Conservation (phyloP, 2,113 vertebrate genomes). For the Pseudorasbora parva region DNA sequence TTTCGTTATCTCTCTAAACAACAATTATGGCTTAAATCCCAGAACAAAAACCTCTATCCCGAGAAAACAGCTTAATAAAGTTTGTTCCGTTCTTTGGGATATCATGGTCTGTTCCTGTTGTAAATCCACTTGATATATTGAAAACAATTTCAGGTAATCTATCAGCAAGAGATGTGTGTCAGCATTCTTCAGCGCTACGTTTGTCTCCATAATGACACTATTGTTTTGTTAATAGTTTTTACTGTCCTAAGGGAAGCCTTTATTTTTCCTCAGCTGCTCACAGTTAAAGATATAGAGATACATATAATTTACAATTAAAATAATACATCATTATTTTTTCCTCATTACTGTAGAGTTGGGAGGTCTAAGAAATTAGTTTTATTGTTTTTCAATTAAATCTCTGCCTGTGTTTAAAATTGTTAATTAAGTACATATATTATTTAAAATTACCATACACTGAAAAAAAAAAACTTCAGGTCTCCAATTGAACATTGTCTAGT, state of each 20-base stretch:
- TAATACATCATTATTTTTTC: neutral
- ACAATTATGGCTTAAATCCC: constrained; percentile 43
- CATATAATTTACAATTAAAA: neutral
- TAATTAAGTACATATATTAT: too few relatives aligned
- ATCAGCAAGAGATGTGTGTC: constrained; percentile 48
- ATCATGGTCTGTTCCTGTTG: constrained; percentile 42
- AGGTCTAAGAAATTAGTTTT: neutral
- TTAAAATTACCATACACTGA: too few relatives aligned
- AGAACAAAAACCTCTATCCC: constrained; percentile 29
- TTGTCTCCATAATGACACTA: constrained; percentile 48
- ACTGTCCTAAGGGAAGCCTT: constrained; percentile 40
- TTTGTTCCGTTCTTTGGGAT: constrained; percentile 40
- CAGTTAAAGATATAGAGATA: neutral
- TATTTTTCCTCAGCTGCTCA: constrained; percentile 42
- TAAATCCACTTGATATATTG: constrained; percentile 42
- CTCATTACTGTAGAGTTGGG: neutral
- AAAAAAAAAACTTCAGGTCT: too few relatives aligned
- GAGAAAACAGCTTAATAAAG: constrained; percentile 43
- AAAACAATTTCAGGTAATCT: constrained; percentile 33
- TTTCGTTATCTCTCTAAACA: constrained; percentile 44
- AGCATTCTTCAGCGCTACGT: constrained; percentile 40
- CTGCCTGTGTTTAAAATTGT: neutral
- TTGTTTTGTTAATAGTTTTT: constrained; percentile 50
- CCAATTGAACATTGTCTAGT: too few relatives aligned
- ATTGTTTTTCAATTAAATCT: neutral